Base-by-base conservation (phyloP, 1,140 invertebrate genomes). In the Apis laboriosa region DNA sequence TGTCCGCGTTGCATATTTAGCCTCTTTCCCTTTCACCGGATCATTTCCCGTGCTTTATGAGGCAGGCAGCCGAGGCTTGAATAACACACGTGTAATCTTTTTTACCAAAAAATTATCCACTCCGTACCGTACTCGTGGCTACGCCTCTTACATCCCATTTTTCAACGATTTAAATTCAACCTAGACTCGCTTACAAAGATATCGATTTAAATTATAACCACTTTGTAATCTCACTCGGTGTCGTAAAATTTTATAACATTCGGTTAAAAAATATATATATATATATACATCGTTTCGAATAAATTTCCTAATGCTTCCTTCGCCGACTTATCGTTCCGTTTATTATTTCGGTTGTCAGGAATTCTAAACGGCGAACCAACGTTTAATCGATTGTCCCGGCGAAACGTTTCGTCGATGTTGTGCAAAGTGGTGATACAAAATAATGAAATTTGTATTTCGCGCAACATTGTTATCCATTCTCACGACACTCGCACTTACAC, bases 1-100 rank as follows among this genome's bases (percentile, higher is more conserved):
- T 60, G 80, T 51, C 73, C 80, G 72, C 80, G 72, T 58, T 67
- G 63, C 73, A 68, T 68, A 81, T 76, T 68, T 66, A 67, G 72
- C 53, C 64, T 81, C 34, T 67, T 81, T 66, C 72, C 79, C 79
- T 66, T 76, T 81, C 73, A 51, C 21, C 43, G 5, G 72, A 75
- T 56, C 55, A 17, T 85, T 56, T 43, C n/a, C 34, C 51, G 58
- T 60, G 34, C 24, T 70, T 60, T 43, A 51, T 15, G 43, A 61
- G 13, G n/a, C 55, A 61, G 13, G 21, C 55, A 21, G 43, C 1
- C 70, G 13, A 4, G 15, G 1, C 15, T 28, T 13, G 70, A 72
- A 72, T 19, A 72, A 72, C 13, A 43, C 34, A 43, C 34, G 13
- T 19, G 19, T 12, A 28, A 12, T 11, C 5, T 13, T 43, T 49